Conservation (phyloP, 2,113 vertebrate genomes). For the Bos indicus region DNA sequence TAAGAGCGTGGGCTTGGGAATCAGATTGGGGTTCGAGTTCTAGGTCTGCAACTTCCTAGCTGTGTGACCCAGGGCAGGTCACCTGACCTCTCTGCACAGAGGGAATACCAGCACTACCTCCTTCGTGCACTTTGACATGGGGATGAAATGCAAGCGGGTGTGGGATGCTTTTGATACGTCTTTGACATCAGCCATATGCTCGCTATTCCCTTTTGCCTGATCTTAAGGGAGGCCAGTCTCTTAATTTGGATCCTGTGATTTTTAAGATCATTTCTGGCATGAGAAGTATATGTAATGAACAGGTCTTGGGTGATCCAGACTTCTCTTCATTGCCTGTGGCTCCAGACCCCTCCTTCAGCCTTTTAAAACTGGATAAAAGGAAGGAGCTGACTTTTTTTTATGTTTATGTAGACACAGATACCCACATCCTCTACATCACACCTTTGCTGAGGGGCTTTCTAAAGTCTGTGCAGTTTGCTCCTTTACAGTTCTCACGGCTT, state of each 20-base stretch:
- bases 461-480: background rate
- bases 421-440: background rate
- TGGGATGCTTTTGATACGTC: fast-evolving
- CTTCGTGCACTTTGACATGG: fast-evolving
- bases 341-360: background rate
- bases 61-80: background rate
- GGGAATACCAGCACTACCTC: background rate
- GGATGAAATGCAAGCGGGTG: fast-evolving
- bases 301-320: background rate
- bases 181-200: fast-evolving
- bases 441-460: background rate
- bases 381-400: background rate
- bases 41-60: background rate
- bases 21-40: background rate
- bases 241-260: background rate
- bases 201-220: background rate
- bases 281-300: background rate
- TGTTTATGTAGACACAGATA: background rate
- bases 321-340: background rate
- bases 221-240: background rate
- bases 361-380: background rate
- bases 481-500: background rate
- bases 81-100: background rate
- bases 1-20: background rate
- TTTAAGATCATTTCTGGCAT: background rate